These are phyloP conservation scores for Daboia siamensis DNA, from an alignment of 2,113 vertebrate species.

Conservation along the genomic window DNA sequence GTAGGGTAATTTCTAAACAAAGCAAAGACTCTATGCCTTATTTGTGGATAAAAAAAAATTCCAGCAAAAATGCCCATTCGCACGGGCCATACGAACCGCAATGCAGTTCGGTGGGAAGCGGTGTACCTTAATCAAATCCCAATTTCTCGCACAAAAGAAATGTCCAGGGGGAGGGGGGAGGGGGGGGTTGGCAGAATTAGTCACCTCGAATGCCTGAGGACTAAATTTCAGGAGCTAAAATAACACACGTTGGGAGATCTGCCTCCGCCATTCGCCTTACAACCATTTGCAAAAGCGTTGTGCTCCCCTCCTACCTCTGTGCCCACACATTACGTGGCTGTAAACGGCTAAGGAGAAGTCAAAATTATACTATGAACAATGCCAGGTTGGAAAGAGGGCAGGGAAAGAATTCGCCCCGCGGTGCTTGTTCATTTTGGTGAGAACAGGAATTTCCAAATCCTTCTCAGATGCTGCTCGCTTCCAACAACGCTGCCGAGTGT, in stretches of 20 bases:
- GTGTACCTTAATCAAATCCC: slow-evolving; percentile 75
- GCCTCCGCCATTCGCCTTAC: slow-evolving; percentile 55
- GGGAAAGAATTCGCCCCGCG: slow-evolving; percentile 63
- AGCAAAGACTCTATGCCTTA: slow-evolving; percentile 36
- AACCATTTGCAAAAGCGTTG: slow-evolving; percentile 65
- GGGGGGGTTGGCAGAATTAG: slow-evolving; percentile 71
- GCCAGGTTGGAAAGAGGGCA: slow-evolving; percentile 55
- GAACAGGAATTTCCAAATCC: slow-evolving; percentile 59
- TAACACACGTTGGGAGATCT: slow-evolving; percentile 59
- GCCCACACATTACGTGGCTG: slow-evolving; percentile 65
- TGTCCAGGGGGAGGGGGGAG: slow-evolving; percentile 32
- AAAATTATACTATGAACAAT: slow-evolving; percentile 70
- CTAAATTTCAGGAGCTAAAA: slow-evolving; percentile 70
- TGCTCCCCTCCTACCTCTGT: slow-evolving; percentile 62
- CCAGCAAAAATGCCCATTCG: slow-evolving; percentile 62
- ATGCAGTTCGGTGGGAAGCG: slow-evolving; percentile 64
- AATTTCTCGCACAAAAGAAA: slow-evolving; percentile 72
- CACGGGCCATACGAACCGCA: slow-evolving; percentile 12
- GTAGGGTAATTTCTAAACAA: slow-evolving; percentile 62
- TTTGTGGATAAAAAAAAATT: slow-evolving; percentile 1
- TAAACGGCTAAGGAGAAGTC: slow-evolving; percentile 60
- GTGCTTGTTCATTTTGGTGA: slow-evolving; percentile 62
- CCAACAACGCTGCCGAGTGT: slow-evolving; percentile 68
- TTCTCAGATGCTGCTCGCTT: slow-evolving; percentile 59
- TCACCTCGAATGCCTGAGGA: slow-evolving; percentile 67